Evolutionary conservation across 2,888 invertebrate species (phyloP).

Genomic region (Agrilus cyanescens): DNA sequence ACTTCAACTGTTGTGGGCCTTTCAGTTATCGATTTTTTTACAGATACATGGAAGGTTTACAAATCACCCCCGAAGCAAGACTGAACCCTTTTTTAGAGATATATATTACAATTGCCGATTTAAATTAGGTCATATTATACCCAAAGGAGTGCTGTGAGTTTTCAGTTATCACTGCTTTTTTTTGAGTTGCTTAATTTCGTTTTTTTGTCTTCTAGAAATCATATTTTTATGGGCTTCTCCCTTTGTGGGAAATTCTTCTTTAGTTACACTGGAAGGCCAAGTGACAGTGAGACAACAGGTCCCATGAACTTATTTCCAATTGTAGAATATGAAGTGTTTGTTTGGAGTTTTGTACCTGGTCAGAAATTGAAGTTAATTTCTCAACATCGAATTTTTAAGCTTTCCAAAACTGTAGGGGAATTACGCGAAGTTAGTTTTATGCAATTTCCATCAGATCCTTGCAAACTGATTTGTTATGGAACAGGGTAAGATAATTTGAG

Average conservation of each 20-base stretch:
- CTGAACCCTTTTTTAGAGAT: slow-evolving; percentile 32
- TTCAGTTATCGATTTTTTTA: slow-evolving; percentile 11
- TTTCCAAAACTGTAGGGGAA: slow-evolving; percentile 26
- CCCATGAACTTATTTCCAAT: slow-evolving; percentile 19
- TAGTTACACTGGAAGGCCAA: slow-evolving; percentile 50
- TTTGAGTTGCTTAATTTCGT: slow-evolving; percentile 1
- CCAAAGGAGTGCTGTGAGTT: slow-evolving; percentile 26
- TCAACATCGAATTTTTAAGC: slow-evolving; percentile 34
- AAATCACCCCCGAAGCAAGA: slow-evolving; percentile 31
- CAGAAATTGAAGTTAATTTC: slow-evolving; percentile 27
- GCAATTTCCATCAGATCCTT: slow-evolving; percentile 57
- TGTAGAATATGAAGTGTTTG: slow-evolving; percentile 31
- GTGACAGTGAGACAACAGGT: slow-evolving; percentile 5
- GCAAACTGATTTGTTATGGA: slow-evolving; percentile 56
- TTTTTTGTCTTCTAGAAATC: slow-evolving; percentile 50
- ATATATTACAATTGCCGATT: slow-evolving; percentile 31
- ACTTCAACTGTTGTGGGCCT: no score
- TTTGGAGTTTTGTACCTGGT: slow-evolving; percentile 35
- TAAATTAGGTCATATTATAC: slow-evolving; percentile 21
- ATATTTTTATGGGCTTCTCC: slow-evolving; percentile 91
- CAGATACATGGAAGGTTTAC: slow-evolving; percentile 33
- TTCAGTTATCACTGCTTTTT: background rate
- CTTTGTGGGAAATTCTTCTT: slow-evolving; percentile 86
- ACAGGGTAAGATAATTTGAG: slow-evolving; percentile 41
- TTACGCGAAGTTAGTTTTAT: slow-evolving; percentile 51